A percentile compares a stretch with the other conserved stretches of the same genome.
These are phyloP conservation scores for Perizoma flavofasciatum DNA, from an alignment of 2,888 invertebrate species.

Conservation along the genomic window DNA sequence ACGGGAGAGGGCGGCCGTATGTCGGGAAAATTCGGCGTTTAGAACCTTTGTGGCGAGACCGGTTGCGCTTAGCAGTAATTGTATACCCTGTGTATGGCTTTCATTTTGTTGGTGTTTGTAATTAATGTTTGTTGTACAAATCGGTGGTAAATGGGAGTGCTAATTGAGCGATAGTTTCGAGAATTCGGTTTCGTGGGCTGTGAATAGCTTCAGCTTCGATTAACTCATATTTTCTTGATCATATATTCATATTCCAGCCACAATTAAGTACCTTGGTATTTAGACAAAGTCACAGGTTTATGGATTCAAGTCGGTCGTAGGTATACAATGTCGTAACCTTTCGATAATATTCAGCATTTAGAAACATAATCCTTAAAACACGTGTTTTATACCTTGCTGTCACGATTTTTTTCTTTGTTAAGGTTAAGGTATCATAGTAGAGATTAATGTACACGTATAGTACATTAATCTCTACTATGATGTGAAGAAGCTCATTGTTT, in stretches of 20 bases:
- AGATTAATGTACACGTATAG: no score
- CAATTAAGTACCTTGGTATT: neutral
- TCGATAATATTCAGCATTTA: no score
- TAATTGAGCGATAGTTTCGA: conserved; percentile 37
- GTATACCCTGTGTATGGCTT: conserved; percentile 61
- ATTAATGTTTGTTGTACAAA: conserved; percentile 53
- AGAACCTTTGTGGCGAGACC: conserved; percentile 79
- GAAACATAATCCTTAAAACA: no score
- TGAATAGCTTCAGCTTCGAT: neutral
- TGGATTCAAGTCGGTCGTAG: neutral
- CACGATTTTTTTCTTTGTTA: no score
- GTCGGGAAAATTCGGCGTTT: conserved; percentile 80
- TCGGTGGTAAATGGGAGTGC: conserved; percentile 28
- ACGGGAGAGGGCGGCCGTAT: conserved; percentile 52
- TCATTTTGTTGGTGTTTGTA: conserved; percentile 52
- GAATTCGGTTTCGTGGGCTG: conserved; percentile 7
- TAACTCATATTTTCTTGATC: conserved; percentile 5
- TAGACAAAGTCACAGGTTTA: conserved; percentile 2
- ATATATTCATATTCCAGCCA: neutral
- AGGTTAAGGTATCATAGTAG: no score
- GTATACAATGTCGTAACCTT: neutral
- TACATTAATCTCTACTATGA: no score
- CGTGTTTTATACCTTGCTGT: no score
- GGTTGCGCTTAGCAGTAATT: conserved; percentile 74
- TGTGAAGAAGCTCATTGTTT: no score